Percentiles rank a stretch among this genome's conserved stretches.
Conservation (phyloP, 2,797 vertebrate species). For the Sylvia borin region DNA sequence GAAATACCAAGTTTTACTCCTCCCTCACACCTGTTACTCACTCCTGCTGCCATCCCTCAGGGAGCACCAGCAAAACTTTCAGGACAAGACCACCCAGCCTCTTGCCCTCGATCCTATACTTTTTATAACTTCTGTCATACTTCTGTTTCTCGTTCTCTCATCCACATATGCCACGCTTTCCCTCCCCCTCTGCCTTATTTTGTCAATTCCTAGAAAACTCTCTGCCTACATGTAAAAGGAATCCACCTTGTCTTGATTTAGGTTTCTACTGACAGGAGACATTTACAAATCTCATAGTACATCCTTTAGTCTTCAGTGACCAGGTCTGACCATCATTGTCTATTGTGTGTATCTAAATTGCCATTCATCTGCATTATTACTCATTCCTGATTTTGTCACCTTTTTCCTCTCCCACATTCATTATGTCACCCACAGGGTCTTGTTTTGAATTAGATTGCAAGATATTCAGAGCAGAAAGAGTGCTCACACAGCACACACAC, state of each 20-base stretch:
- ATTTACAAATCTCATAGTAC: not conserved
- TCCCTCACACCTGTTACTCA: not conserved
- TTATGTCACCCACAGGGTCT: not conserved
- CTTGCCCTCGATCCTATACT: not conserved
- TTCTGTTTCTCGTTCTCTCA: not conserved
- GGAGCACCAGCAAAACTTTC: not conserved
- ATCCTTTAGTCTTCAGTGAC: not conserved
- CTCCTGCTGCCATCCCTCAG: not conserved
- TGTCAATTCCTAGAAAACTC: constrained; percentile 13
- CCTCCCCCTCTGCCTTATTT: not conserved
- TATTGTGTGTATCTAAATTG: not conserved
- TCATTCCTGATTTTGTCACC: not conserved
- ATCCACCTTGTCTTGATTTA: not conserved
- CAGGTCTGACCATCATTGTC: not conserved
- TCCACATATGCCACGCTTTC: not conserved
- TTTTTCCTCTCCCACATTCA: not conserved
- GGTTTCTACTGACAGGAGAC: not conserved
- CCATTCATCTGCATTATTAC: not conserved
- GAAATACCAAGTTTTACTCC: not conserved
- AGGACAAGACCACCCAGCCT: not conserved
- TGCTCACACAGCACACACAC: not conserved
- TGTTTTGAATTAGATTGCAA: not conserved
- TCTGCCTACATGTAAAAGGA: not conserved
- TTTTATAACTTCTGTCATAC: not conserved
- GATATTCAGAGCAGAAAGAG: not conserved